A percentile compares a stretch with the other conserved stretches of the same genome.
Evolutionary conservation across 2,113 vertebrate genomes (phyloP).

Genomic region (Andinoacara biseriatus): DNA sequence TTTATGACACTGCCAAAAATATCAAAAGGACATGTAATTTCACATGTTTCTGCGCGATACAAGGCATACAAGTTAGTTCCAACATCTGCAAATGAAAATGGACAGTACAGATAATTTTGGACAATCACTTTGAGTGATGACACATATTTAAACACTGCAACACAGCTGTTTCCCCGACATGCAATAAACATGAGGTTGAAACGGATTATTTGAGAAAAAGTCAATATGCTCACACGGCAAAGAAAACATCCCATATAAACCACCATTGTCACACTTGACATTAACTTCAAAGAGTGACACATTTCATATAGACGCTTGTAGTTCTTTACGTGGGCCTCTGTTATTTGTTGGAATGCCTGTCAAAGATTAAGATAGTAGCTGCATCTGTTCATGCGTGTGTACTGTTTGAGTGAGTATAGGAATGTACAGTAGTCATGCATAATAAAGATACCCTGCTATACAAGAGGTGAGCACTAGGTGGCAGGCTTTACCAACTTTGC

Average conservation of each 20-base stretch:
- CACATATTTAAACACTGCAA: slow-evolving; percentile 36
- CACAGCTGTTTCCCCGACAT: slow-evolving; percentile 51
- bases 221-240: slow-evolving; percentile 35
- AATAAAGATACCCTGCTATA: slow-evolving; percentile 57
- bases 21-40: slow-evolving; percentile 57
- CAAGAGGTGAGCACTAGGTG: slow-evolving; percentile 57
- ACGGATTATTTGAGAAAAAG: not conserved
- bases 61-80: slow-evolving; percentile 10
- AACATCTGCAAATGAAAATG: slow-evolving; percentile 33
- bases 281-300: slow-evolving; percentile 33
- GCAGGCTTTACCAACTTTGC: slow-evolving; percentile 48
- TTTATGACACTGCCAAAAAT: slow-evolving; percentile 13
- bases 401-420: slow-evolving; percentile 20
- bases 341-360: not conserved
- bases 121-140: not conserved
- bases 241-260: slow-evolving; percentile 34
- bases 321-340: not conserved
- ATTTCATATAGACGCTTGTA: slow-evolving; percentile 22
- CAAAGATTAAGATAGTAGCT: not conserved
- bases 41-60: slow-evolving; percentile 35
- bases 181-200: slow-evolving; percentile 30
- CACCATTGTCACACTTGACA: slow-evolving; percentile 28
- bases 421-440: slow-evolving; percentile 67
- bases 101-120: slow-evolving; percentile 20
- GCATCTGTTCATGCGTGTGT: slow-evolving; percentile 39